These are phyloP conservation scores for Menidia beryllina DNA, from an alignment of 2,113 vertebrate genomes.

Conservation along the genomic window DNA sequence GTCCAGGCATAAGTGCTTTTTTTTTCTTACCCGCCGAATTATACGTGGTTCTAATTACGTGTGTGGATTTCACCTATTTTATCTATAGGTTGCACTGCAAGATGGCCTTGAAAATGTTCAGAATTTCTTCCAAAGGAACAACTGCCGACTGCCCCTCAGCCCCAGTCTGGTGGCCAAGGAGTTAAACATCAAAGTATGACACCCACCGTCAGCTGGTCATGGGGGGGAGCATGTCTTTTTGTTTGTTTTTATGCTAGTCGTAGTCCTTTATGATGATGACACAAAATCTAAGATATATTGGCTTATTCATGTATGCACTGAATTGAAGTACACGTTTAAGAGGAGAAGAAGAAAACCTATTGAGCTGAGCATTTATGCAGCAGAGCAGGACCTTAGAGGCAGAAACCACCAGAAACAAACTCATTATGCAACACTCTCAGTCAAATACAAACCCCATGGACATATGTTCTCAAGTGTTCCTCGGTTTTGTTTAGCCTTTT, in stretches of 20 bases:
- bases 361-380: neutral
- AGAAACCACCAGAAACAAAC: too few relatives aligned
- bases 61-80: slow-evolving; percentile 47
- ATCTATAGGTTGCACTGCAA: slow-evolving; percentile 88
- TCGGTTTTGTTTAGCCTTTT: too few relatives aligned
- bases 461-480: too few relatives aligned
- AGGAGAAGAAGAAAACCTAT: neutral
- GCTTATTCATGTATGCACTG: neutral
- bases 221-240: neutral
- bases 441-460: too few relatives aligned
- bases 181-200: slow-evolving; percentile 91
- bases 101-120: slow-evolving; percentile 94
- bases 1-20: slow-evolving; percentile 9
- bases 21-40: neutral
- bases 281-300: neutral
- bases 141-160: slow-evolving; percentile 91
- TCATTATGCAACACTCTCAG: too few relatives aligned
- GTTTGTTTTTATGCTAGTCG: too few relatives aligned
- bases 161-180: slow-evolving; percentile 95
- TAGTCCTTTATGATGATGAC: neutral
- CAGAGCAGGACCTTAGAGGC: neutral
- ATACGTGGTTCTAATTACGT: neutral
- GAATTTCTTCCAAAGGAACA: slow-evolving; percentile 91
- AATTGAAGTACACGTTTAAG: neutral
- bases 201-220: neutral